Conservation (phyloP, 2,888 invertebrate species). For the Notodonta ziczac region DNA sequence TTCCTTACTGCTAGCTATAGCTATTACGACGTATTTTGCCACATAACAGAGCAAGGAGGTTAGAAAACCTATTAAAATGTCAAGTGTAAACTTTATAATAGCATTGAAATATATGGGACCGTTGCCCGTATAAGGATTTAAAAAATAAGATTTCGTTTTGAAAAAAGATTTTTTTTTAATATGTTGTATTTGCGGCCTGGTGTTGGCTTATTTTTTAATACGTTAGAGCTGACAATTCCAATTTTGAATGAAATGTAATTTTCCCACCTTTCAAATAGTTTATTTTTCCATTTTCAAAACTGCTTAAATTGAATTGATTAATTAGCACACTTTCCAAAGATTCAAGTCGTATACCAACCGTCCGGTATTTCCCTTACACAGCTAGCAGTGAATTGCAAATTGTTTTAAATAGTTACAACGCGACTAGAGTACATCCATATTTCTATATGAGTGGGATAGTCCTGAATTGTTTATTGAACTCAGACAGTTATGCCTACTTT, state of each 20-base stretch:
- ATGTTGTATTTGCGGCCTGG: too few species aligned
- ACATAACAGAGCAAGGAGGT: conserved; percentile 20
- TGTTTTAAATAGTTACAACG: conserved; percentile 50
- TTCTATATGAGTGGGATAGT: background rate
- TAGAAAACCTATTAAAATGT: conserved; percentile 43
- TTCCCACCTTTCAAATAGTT: too few species aligned
- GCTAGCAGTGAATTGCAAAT: conserved; percentile 54
- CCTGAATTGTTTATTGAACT: background rate
- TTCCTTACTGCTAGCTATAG: background rate
- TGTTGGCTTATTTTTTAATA: too few species aligned
- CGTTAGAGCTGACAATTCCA: too few species aligned
- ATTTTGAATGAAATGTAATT: too few species aligned
- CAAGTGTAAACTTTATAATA: conserved; percentile 29
- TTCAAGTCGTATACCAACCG: conserved; percentile 29
- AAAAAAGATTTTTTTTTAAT: too few species aligned
- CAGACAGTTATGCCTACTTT: too few species aligned
- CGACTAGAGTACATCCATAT: conserved; percentile 26
- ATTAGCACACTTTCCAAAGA: conserved; percentile 35
- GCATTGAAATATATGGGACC: conserved; percentile 21
- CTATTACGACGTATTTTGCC: background rate
- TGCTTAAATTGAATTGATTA: background rate
- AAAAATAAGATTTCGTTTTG: background rate
- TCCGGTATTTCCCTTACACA: conserved; percentile 46
- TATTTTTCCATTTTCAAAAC: too few species aligned
- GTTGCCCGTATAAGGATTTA: conserved; percentile 1